A percentile compares a stretch with the other conserved stretches of the same genome.
Conservation (phyloP, 2,888 invertebrate genomes). For the Tipula vernalis region DNA sequence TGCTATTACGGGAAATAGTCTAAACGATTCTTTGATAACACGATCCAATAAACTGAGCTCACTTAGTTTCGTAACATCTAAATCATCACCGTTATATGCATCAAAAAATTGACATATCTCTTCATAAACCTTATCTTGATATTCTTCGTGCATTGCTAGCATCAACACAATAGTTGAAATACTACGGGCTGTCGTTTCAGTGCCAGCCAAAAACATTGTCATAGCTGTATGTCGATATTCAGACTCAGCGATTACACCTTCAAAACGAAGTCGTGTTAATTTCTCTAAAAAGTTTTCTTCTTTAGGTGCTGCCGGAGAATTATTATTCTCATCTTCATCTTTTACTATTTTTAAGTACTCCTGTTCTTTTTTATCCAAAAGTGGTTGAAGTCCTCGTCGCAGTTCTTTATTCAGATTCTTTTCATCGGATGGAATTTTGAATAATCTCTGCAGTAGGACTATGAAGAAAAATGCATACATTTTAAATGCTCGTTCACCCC, state of each 20-base stretch:
- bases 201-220: neutral
- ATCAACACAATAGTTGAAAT: slow-evolving; percentile 6
- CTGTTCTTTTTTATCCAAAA: neutral
- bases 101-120: neutral
- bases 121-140: neutral
- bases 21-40: neutral
- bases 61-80: neutral
- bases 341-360: neutral
- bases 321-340: neutral
- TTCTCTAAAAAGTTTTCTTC: neutral
- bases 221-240: neutral
- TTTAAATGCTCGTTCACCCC: neutral
- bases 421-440: neutral
- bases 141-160: neutral
- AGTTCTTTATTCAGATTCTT: neutral
- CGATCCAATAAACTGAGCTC: neutral
- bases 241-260: neutral
- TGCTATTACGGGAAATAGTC: neutral
- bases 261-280: neutral
- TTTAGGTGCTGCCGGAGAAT: neutral
- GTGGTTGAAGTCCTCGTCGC: neutral
- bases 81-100: neutral
- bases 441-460: neutral
- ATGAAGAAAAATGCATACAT: neutral
- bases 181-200: neutral